Conservation (phyloP, 2,888 invertebrate genomes). For the Heliconius charithonia region DNA sequence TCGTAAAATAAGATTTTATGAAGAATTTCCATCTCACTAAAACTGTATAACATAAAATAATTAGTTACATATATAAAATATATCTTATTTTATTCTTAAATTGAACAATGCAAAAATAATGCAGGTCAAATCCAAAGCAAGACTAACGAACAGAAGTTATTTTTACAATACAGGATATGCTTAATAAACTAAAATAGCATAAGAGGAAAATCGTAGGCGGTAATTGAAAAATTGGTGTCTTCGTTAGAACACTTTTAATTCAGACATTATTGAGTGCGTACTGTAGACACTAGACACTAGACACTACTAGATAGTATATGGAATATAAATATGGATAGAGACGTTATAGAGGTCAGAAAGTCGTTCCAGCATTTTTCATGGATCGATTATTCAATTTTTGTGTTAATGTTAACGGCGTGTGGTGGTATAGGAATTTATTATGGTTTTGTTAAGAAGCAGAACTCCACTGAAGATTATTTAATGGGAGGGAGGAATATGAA, state of each 20-base stretch:
- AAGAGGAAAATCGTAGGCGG: constrained; percentile 62
- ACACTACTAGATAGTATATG: not conserved
- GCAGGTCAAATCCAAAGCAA: not conserved
- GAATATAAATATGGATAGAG: constrained; percentile 55
- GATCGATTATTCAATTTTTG: constrained; percentile 87
- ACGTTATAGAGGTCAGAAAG: constrained; percentile 60
- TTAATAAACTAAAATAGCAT: constrained; percentile 69
- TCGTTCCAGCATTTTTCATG: constrained; percentile 78
- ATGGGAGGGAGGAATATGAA: constrained; percentile 92
- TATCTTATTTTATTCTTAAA: not conserved
- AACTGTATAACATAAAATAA: too few species aligned
- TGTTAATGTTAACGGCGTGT: constrained; percentile 88
- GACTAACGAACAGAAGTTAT: constrained; percentile 46
- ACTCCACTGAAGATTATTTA: constrained; percentile 88
- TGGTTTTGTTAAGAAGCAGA: constrained; percentile 87
- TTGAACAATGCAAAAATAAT: not conserved
- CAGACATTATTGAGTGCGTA: constrained; percentile 35
- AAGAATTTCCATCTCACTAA: too few species aligned
- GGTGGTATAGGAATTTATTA: constrained; percentile 91
- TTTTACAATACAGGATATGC: constrained; percentile 61
- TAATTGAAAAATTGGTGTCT: constrained; percentile 70
- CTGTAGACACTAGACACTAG: constrained; percentile 11
- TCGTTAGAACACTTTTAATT: constrained; percentile 31
- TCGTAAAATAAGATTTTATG: too few species aligned
- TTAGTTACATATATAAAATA: not conserved